Percentiles rank a stretch among this genome's conserved stretches.
phyloP scores from a whole-genome alignment of 2,797 vertebrate species.

The Enteromius afrohamiltoni region DNA sequence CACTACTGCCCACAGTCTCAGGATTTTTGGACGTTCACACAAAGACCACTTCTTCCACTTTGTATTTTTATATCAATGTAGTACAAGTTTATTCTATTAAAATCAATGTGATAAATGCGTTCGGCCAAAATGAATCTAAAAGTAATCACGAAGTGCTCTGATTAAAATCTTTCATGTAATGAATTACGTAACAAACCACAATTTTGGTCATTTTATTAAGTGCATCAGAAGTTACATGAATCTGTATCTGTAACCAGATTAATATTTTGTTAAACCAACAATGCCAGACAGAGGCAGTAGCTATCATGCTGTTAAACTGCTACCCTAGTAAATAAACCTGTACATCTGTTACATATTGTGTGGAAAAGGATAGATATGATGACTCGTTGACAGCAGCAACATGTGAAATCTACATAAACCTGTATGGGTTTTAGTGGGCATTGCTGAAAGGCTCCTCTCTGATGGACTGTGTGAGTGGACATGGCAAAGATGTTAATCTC shows the following conservation, averaged over 20 bases:
- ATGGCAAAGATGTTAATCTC: slow-evolving; percentile 13
- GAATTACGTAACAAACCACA: neutral
- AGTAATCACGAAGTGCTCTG: neutral
- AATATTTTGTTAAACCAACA: neutral
- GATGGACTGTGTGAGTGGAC: neutral
- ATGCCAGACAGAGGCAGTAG: neutral
- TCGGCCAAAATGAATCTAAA: neutral
- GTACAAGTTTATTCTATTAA: neutral
- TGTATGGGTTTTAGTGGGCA: neutral
- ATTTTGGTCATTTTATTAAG: neutral
- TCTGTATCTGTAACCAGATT: no score
- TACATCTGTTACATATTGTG: neutral
- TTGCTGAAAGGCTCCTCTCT: neutral
- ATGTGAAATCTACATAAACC: neutral
- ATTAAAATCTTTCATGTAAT: neutral
- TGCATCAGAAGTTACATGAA: no score
- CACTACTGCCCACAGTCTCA: no score
- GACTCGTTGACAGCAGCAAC: neutral
- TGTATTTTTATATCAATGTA: no score
- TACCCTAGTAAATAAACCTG: neutral
- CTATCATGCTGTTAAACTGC: neutral
- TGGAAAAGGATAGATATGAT: neutral
- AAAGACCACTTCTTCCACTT: no score
- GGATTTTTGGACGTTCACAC: no score
- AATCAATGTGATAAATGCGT: neutral